A percentile compares a stretch with the other conserved stretches of the same genome.
Evolutionary conservation across 2,888 invertebrate genomes (phyloP).

Genomic region (Noctua pronuba): DNA sequence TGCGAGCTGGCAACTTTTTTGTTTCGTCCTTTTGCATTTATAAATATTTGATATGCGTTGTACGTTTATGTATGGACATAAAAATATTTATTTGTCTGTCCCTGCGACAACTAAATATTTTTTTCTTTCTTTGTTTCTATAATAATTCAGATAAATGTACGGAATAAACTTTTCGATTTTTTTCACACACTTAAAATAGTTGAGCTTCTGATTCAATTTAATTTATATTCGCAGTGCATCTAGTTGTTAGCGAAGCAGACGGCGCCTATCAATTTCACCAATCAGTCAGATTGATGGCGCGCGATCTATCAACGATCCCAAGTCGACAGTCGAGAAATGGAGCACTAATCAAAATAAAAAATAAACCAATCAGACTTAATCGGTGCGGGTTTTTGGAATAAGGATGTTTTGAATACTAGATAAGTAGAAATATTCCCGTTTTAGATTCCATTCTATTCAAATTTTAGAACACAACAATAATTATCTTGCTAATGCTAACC

Average conservation of each 20-base stretch:
- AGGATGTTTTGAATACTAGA: slow-evolving; percentile 14
- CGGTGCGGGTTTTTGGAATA: slow-evolving; percentile 42
- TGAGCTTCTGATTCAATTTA: slow-evolving; percentile 36
- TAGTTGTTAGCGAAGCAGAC: slow-evolving; percentile 75
- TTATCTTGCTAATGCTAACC: not conserved
- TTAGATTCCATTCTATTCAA: not conserved
- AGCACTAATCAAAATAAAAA: slow-evolving; percentile 69
- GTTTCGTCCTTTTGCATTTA: too few species aligned
- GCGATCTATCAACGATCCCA: slow-evolving; percentile 75
- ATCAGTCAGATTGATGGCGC: slow-evolving; percentile 83
- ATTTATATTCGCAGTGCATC: slow-evolving; percentile 59
- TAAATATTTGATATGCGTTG: too few species aligned
- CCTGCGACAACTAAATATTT: too few species aligned
- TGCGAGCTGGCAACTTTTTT: too few species aligned
- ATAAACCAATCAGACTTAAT: slow-evolving; percentile 65
- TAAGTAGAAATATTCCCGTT: not conserved
- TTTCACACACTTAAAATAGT: slow-evolving; percentile 4
- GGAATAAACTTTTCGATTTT: slow-evolving; percentile 7
- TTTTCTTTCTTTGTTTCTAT: too few species aligned
- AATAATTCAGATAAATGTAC: not conserved
- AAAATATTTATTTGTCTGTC: too few species aligned
- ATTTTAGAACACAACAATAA: not conserved
- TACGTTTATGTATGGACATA: too few species aligned
- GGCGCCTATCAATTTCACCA: slow-evolving; percentile 87
- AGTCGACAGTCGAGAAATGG: slow-evolving; percentile 70